Evolutionary conservation across 2,797 vertebrate genomes (phyloP).

Genomic region (Arrhamphus sclerolepis): DNA sequence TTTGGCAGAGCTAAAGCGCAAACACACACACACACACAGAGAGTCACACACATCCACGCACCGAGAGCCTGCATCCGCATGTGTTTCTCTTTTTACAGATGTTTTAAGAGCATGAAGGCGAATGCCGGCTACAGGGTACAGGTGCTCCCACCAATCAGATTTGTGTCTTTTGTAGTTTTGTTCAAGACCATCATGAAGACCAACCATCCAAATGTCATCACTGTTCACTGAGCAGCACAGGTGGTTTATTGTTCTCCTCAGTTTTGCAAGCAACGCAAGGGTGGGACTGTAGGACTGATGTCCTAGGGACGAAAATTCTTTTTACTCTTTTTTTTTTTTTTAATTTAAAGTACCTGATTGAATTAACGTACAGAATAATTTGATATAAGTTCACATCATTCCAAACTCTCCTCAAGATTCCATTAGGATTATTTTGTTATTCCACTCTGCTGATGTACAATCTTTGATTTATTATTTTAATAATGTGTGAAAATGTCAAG

Average conservation of each 20-base stretch:
- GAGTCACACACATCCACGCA: constrained; percentile 2
- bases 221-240: constrained; percentile 75
- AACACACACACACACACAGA: constrained; percentile 22
- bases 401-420: constrained; percentile 26
- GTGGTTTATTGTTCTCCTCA: constrained; percentile 77
- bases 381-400: constrained; percentile 24
- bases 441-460: constrained; percentile 25
- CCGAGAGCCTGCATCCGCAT: constrained; percentile 30
- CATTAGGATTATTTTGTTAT: constrained; percentile 40
- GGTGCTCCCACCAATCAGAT: constrained; percentile 64
- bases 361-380: constrained; percentile 48
- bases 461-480: constrained; percentile 68
- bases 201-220: constrained; percentile 75
- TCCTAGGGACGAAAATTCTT: constrained; percentile 51
- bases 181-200: constrained; percentile 51
- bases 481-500: constrained; percentile 71
- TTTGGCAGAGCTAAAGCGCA: constrained; percentile 48
- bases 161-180: constrained; percentile 58
- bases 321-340: not conserved
- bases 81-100: constrained; percentile 41
- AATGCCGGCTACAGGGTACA: constrained; percentile 68
- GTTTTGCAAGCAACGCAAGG: constrained; percentile 59
- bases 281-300: constrained; percentile 56
- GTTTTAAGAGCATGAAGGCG: constrained; percentile 59
- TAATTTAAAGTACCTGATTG: constrained; percentile 42